Percentiles rank a stretch among this genome's conserved stretches.
These are phyloP conservation scores for Plebejus argus DNA, from an alignment of 2,888 invertebrate species.

Conservation along the genomic window DNA sequence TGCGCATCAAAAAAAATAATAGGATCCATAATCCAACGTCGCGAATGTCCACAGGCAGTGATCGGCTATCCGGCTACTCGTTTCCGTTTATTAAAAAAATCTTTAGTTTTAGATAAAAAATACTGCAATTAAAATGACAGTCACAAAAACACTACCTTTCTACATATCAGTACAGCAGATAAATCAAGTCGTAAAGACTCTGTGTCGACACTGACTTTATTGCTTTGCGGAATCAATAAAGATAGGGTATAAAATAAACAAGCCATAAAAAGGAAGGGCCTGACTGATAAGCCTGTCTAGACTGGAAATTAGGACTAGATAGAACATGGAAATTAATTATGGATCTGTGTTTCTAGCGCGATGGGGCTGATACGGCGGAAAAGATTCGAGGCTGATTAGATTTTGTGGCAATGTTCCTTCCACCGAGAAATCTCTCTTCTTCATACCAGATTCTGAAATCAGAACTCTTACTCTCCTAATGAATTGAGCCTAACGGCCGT, in stretches of 20 bases:
- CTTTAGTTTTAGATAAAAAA: constrained; percentile 16
- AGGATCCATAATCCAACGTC: too few species aligned
- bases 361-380: neutral
- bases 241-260: constrained; percentile 10
- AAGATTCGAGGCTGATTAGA: neutral
- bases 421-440: too few species aligned
- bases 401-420: neutral
- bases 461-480: too few species aligned
- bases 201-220: neutral
- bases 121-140: neutral
- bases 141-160: constrained; percentile 2
- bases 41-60: too few species aligned
- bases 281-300: constrained; percentile 11
- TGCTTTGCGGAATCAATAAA: neutral
- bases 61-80: too few species aligned
- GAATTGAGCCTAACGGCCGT: too few species aligned
- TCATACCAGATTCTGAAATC: too few species aligned
- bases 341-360: constrained; percentile 18
- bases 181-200: constrained; percentile 4
- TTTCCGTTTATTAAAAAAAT: too few species aligned
- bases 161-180: constrained; percentile 2
- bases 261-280: constrained; percentile 15
- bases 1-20: too few species aligned
- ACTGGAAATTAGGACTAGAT: constrained; percentile 20
- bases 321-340: constrained; percentile 14